Conservation (phyloP, 2,888 invertebrate species). For the Eulithis prunata region DNA sequence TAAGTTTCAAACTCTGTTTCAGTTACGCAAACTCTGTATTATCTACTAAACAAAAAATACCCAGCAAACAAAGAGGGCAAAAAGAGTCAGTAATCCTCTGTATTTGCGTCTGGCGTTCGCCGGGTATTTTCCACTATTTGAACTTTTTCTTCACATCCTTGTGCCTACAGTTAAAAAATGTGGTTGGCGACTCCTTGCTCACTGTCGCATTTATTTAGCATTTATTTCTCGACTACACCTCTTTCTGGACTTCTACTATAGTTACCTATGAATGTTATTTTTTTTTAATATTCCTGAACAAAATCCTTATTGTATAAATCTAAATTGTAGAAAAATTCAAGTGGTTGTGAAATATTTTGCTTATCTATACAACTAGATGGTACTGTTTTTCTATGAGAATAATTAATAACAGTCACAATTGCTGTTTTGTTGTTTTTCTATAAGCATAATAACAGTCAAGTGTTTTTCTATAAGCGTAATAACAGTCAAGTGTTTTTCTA, state of each 20-base stretch:
- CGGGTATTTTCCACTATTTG: constrained; percentile 31
- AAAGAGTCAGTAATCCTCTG: constrained; percentile 24
- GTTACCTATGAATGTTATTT: no score
- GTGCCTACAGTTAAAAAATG: constrained; percentile 25
- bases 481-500: no score
- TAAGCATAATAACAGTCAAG: no score
- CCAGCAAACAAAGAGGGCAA: constrained; percentile 15
- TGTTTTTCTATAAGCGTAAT: no score
- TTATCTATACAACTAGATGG: no score
- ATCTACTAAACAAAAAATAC: constrained; percentile 21
- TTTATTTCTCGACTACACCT: constrained; percentile 2
- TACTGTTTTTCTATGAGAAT: no score
- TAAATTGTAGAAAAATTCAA: no score
- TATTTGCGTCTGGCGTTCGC: constrained; percentile 30
- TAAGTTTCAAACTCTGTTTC: not conserved
- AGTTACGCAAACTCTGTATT: constrained; percentile 12
- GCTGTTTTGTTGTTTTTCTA: no score
- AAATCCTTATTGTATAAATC: no score
- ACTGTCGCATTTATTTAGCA: constrained; percentile 32
- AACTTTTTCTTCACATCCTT: constrained; percentile 27
- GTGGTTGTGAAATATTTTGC: no score
- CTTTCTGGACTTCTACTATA: not conserved
- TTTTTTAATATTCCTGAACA: no score
- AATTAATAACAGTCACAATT: no score
- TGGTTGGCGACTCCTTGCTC: constrained; percentile 24